These are phyloP conservation scores for Mareca strepera DNA, from an alignment of 2,797 vertebrate genomes.

Conservation along the genomic window DNA sequence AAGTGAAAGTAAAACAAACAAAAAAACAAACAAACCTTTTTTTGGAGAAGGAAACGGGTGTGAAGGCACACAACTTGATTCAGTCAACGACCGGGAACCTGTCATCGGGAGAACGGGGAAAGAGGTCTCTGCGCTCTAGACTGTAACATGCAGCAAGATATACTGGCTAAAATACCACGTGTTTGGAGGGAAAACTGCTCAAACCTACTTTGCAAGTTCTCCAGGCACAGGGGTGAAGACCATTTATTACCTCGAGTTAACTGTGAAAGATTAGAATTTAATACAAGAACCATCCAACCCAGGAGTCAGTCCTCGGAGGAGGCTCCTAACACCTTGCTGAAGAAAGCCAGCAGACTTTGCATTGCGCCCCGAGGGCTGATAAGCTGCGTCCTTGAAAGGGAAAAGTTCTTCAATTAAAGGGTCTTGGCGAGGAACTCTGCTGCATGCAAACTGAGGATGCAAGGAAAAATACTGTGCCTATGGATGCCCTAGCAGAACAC, in stretches of 20 bases:
- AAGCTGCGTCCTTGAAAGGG: not conserved
- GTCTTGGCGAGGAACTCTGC: not conserved
- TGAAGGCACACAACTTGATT: conserved; percentile 72
- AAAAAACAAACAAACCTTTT: conserved; percentile 72
- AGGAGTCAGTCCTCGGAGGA: conserved; percentile 22
- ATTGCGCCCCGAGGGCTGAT: not conserved
- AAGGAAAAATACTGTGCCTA: not conserved
- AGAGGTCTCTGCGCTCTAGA: conserved; percentile 69
- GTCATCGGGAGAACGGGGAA: conserved; percentile 72
- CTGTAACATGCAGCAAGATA: conserved; percentile 60
- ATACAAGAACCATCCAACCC: conserved; percentile 39
- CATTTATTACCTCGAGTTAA: conserved; percentile 52
- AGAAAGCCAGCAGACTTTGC: conserved; percentile 17
- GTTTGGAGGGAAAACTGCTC: conserved; percentile 60
- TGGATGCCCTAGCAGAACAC: not conserved
- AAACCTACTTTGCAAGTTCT: conserved; percentile 66
- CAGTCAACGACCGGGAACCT: conserved; percentile 74
- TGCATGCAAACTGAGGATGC: not conserved
- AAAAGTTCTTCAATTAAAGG: conserved; percentile 53
- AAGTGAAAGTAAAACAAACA: not conserved
- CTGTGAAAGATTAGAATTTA: conserved; percentile 48
- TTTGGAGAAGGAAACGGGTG: conserved; percentile 69
- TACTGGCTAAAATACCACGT: conserved; percentile 67
- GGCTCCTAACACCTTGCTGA: not conserved
- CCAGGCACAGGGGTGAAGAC: conserved; percentile 47